A percentile compares a stretch with the other conserved stretches of the same genome.
phyloP scores from a whole-genome alignment of 1,140 invertebrate genomes.

The Psix sp. region DNA sequence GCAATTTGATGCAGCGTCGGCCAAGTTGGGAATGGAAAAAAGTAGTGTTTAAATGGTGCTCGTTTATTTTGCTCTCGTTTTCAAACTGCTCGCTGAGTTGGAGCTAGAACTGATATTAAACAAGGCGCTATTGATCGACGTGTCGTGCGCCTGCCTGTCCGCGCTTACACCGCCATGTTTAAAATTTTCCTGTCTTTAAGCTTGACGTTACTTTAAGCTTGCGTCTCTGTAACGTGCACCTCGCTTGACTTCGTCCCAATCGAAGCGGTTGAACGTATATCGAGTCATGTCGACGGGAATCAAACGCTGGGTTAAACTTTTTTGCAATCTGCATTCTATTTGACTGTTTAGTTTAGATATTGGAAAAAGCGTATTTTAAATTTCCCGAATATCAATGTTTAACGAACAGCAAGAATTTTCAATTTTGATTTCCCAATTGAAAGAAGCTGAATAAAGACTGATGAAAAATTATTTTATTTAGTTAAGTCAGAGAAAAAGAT shows the following conservation, averaged over 20 bases:
- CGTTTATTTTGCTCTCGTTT: conserved; percentile 62
- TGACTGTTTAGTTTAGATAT: too few species aligned
- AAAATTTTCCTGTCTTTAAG: conserved; percentile 71
- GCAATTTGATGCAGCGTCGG: conserved; percentile 17
- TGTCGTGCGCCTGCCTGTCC: conserved; percentile 68
- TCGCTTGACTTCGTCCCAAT: not conserved
- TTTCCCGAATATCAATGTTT: too few species aligned
- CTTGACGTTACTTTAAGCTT: conserved; percentile 45
- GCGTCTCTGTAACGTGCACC: conserved; percentile 15
- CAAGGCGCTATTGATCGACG: conserved; percentile 76
- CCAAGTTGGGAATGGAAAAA: conserved; percentile 24
- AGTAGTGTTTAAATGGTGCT: conserved; percentile 37
- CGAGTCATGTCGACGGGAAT: too few species aligned
- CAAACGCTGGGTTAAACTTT: too few species aligned
- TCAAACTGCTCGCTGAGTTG: conserved; percentile 68
- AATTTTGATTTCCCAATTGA: too few species aligned
- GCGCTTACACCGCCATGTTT: conserved; percentile 75
- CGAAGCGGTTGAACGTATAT: not conserved
- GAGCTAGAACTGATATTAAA: conserved; percentile 77
- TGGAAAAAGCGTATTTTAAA: too few species aligned
- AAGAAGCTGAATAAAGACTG: not conserved
- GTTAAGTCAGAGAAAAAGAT: not conserved
- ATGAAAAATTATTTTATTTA: not conserved
- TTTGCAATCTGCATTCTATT: too few species aligned
- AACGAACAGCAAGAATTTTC: too few species aligned